A percentile compares a stretch with the other conserved stretches of the same genome.
These are phyloP conservation scores for Chloroclysta siterata DNA, from an alignment of 2,888 invertebrate species.

Conservation along the genomic window DNA sequence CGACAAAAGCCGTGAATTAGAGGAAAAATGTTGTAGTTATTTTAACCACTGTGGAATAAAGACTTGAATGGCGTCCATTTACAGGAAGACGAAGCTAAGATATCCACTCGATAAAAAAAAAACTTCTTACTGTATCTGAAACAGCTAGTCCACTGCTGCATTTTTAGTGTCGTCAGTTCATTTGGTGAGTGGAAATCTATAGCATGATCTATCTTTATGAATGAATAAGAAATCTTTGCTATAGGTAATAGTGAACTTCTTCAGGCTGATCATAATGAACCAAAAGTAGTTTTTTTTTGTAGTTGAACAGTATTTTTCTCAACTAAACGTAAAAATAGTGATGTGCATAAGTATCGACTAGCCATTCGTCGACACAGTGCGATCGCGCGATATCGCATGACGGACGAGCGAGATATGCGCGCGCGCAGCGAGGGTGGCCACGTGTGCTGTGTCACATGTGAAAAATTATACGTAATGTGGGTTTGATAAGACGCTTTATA, in stretches of 20 bases:
- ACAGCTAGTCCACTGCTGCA: too few relatives aligned
- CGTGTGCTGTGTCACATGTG: constrained; percentile 25
- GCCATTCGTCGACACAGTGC: constrained; percentile 51
- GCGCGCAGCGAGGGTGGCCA: constrained; percentile 59
- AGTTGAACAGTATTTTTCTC: background rate
- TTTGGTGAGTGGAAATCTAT: too few relatives aligned
- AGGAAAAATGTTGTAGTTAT: too few relatives aligned
- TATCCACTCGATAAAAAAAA: too few relatives aligned
- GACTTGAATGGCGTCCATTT: too few relatives aligned
- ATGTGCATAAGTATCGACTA: constrained; percentile 42
- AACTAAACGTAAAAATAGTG: constrained; percentile 29
- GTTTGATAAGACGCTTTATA: background rate
- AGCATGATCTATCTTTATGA: too few relatives aligned
- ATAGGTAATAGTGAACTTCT: background rate
- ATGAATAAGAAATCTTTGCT: too few relatives aligned
- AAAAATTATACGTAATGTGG: constrained; percentile 29
- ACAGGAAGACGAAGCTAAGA: too few relatives aligned
- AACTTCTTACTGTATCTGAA: too few relatives aligned
- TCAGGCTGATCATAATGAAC: background rate
- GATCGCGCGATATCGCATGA: constrained; percentile 74
- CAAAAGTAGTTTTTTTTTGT: background rate
- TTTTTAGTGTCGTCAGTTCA: too few relatives aligned
- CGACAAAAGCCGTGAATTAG: too few relatives aligned
- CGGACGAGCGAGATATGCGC: constrained; percentile 65
- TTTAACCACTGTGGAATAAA: too few relatives aligned